These are phyloP conservation scores for Paramormyrops kingsleyae DNA, from an alignment of 2,113 vertebrate species.

Conservation along the genomic window DNA sequence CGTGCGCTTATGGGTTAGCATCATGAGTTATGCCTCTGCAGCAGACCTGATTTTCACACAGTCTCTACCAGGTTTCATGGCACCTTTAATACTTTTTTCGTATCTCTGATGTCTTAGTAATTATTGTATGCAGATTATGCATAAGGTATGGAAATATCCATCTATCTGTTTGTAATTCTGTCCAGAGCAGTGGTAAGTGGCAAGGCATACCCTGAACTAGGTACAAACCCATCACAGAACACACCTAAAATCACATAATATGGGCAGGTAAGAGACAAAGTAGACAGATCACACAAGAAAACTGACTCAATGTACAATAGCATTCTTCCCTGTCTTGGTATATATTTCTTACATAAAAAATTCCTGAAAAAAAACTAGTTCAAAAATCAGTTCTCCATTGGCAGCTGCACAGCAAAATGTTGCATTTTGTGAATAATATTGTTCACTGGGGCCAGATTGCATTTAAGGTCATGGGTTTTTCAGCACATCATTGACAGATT, in stretches of 20 bases:
- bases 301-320: neutral
- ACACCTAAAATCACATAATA: constrained; percentile 35
- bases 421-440: constrained; percentile 90
- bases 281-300: neutral
- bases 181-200: neutral
- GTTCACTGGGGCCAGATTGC: constrained; percentile 84
- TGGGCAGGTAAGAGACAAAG: neutral
- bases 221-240: constrained; percentile 50
- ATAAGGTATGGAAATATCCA: neutral
- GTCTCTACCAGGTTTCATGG: neutral
- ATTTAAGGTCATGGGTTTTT: constrained; percentile 94
- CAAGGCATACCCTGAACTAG: constrained; percentile 71
- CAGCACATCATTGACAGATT: constrained; percentile 94
- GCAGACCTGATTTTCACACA: neutral
- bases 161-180: neutral
- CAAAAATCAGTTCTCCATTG: constrained; percentile 82
- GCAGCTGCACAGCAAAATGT: constrained; percentile 71
- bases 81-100: neutral
- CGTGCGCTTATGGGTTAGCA: neutral
- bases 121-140: neutral
- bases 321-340: constrained; percentile 38
- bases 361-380: constrained; percentile 73
- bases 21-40: neutral
- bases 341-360: constrained; percentile 75
- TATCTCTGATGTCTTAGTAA: neutral